phyloP scores from a whole-genome alignment of 2,797 vertebrate genomes.

The Phaenicophaeus curvirostris region DNA sequence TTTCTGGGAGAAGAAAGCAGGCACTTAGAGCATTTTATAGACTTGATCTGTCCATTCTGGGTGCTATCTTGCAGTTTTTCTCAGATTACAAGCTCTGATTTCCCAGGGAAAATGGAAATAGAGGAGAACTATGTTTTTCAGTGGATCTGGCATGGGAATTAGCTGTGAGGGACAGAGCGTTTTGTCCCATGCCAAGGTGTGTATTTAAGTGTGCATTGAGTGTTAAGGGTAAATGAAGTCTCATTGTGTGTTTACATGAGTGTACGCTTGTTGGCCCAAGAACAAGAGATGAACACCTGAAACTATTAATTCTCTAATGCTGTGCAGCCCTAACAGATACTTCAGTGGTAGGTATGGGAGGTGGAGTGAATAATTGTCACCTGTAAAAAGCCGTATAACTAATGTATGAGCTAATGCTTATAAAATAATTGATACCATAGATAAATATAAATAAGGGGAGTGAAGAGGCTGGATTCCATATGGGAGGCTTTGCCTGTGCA shows the following conservation, averaged over 20 bases:
- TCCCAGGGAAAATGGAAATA: not conserved
- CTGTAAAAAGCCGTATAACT: not conserved
- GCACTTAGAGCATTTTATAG: not conserved
- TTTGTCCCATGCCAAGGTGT: not conserved
- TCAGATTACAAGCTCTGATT: not conserved
- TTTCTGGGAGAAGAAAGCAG: slow-evolving; percentile 17
- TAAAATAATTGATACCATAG: not conserved
- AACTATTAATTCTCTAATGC: not conserved
- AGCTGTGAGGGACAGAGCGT: not conserved
- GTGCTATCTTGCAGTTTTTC: not conserved
- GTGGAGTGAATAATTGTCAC: not conserved
- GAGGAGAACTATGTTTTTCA: not conserved
- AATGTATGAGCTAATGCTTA: not conserved
- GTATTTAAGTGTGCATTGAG: not conserved
- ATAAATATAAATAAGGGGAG: not conserved
- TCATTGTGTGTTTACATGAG: not conserved
- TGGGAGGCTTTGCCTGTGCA: not conserved
- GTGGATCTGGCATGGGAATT: not conserved
- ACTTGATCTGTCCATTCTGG: not conserved
- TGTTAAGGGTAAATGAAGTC: not conserved
- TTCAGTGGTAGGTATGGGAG: not conserved
- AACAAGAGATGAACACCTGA: not conserved
- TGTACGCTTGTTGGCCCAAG: not conserved
- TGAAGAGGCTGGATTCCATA: not conserved
- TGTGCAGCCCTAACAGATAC: not conserved